Base-by-base conservation (phyloP, 2,113 vertebrate genomes). In the Arenaria interpres region DNA sequence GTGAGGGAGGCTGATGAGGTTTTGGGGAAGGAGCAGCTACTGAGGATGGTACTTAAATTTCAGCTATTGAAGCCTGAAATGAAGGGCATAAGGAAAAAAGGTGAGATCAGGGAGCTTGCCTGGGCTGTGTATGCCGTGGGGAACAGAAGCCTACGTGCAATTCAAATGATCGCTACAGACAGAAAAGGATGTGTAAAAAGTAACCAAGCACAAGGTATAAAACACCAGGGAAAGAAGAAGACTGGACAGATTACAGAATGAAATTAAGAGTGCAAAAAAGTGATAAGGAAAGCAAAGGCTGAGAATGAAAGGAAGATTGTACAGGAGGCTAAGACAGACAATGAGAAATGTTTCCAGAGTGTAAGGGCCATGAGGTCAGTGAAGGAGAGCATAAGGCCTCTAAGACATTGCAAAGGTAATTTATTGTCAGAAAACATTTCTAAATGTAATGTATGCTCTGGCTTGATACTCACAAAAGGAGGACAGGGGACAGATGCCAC, bases 371-470 rank as follows among this genome's bases (percentile, higher is more conserved):
- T 17, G 89, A 45, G 93, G 95, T 88, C 87, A 51, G 57, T 46
- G 91, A 95, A 97, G 92, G 82, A 53, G 56, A 96, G 28, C 88
- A 93, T 71, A 17, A 91, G 45, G 88, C 94, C 77, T 93, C 96
- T 79, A 97, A 98, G 96, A 98, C 82, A 56, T 86, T 96, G 96
- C 24, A 48, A 91, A 96, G 92, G 93, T 98, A 97, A 98, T 98
- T 98, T 97, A 97, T 97, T 91, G 98, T 95, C 95, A 97, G 97
- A 98, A 97, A 95, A 86, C 24, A 89, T 93, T 96, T 97, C 95
- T 97, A 91, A 96, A 96, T 97, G 91, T 96, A 96, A 94, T 63
- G 91, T 95, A 91, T 95, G 95, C 96, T 95, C 79, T 82, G 91
- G 94, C 88, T 97, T 81, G 75, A 90, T 94, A 48, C 87, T 97